Base-by-base conservation (phyloP, 2,797 vertebrate species). In the Rhodeus uyekii region DNA sequence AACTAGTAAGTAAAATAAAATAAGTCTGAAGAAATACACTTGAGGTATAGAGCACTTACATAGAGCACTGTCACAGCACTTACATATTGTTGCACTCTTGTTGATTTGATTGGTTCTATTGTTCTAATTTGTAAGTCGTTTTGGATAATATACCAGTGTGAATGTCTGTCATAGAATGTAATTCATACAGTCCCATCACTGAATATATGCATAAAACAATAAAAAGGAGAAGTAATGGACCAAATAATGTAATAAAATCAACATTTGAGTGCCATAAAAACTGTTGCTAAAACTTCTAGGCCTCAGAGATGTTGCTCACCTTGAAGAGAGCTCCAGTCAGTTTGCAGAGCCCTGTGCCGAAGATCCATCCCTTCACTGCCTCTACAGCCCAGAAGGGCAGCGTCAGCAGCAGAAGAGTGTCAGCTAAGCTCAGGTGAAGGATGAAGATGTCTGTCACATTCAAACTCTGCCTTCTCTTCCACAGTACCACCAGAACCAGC, bases 381-480 rank as follows among this genome's bases (percentile, higher is more conserved):
- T 96, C 91, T 4, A 44, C 91, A 0, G 95, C 93, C 95, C 93
- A 96, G 16, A 97, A 81, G 0, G 96, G 96, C 53, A 97, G 87
- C 0, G 95, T 96, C 34, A 95, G 0, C 72, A 97, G 93, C 80
- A 97, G 91, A 69, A 97, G 88, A 0, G 90, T 9, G 0, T 98
- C 96, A 0, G 95, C 93, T 8, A 96, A 6, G 0, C 93, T 93
- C 87, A 97, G 91, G 86, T 97, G 94, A 4, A 97, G 90, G 84
- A 97, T 94, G 77, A 97, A 97, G 34, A 86, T 94, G 83, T 97
- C 96, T 0, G 95, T 96, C 36, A 96, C 94, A 0, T 85, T 85
- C 91, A 95, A 93, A 48, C 39, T 50, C 1, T 10, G 86, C 58
- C 86, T 90, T 75, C 91, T 91, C 65, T 85, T 89, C 84, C 91